Evolutionary conservation across 2,888 invertebrate species (phyloP), one percentile per base, ranked within the genome.

Genomic region (Dryococelus australis): DNA sequence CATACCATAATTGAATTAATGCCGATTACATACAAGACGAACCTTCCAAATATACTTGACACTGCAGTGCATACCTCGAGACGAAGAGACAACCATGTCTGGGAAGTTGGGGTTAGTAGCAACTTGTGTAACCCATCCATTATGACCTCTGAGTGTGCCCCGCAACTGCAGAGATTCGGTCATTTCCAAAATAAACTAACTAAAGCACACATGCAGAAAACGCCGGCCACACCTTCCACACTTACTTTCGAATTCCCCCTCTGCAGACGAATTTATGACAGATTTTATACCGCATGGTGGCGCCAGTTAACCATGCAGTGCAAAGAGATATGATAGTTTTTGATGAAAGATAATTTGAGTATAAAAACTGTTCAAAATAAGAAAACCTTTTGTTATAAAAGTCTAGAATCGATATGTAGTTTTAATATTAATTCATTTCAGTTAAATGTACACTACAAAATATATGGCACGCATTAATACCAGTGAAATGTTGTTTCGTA

Each of bases 71-170:
- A 95, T 95, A 98, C 99, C 99, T 95, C 99, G 95, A 90, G 99
- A 99, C 89, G 99, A 97, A 86, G 99, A 99, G 93, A 99, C 94
- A 93, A 99, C 98, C 95, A 98, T 98, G 92, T 99, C 99, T 89
- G 99, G 99, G 94, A 97, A 98, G 94, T 98, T 98, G 47, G 99
- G 98, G 92, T 99, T 99, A 88, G 99, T 99, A 86, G 99, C 99
- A 91, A 99, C 99, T 95, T 99, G 99, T 88, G 99, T 99, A 91
- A 99, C 99, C 99, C 99, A 99, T 91, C 98, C 99, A 95, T 97
- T 98, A 94, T 99, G 99, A 87, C 99, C 99, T 92, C 96, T 95
- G 90, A 99, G 96, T 92, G 97, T 98, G 88, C 99, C 99, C 92
- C 98, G 95, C 89, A 98, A 94, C 93, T 98, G 98, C 92, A 99